Percentiles rank a stretch among this genome's conserved stretches.
Evolutionary conservation across 37 sponge, comb jelly and placozoan species (phyloP).

Genomic region (Chondrosia reniformis): DNA sequence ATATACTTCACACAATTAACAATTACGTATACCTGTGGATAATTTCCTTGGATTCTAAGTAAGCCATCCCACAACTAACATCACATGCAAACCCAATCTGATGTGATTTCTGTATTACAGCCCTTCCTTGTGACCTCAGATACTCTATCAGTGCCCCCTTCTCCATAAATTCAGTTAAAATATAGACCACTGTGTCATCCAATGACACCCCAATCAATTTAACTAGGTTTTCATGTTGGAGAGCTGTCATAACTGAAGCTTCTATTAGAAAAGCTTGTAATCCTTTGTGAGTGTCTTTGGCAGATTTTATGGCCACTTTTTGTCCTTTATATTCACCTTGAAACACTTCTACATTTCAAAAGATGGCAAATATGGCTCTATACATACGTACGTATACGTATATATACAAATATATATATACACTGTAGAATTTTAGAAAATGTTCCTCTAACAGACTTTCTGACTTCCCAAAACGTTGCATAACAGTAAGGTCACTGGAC

Average conservation of each 20-base stretch:
- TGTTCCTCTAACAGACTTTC: not conserved
- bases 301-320: slow-evolving; percentile 65
- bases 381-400: not conserved
- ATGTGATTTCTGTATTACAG: slow-evolving; percentile 79
- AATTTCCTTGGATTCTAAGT: slow-evolving; percentile 75
- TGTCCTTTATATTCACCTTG: slow-evolving; percentile 46
- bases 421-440: not conserved
- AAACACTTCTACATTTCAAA: slow-evolving; percentile 40
- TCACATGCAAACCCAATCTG: slow-evolving; percentile 75
- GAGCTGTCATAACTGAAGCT: slow-evolving; percentile 55
- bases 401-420: not conserved
- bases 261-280: slow-evolving; percentile 53
- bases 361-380: not conserved
- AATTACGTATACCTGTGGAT: slow-evolving; percentile 88
- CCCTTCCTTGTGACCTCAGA: slow-evolving; percentile 84
- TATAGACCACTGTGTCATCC: slow-evolving; percentile 66
- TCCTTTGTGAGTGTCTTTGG: slow-evolving; percentile 42
- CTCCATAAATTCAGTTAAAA: slow-evolving; percentile 97
- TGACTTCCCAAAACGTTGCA: too few relatives aligned
- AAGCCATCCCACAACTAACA: slow-evolving; percentile 85
- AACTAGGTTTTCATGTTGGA: slow-evolving; percentile 89
- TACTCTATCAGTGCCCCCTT: slow-evolving; percentile 93
- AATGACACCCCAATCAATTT: slow-evolving; percentile 82
- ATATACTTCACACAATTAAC: not conserved
- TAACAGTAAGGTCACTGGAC: too few relatives aligned